phyloP scores from a whole-genome alignment of 2,113 vertebrate species.

The Aptenodytes forsteri region DNA sequence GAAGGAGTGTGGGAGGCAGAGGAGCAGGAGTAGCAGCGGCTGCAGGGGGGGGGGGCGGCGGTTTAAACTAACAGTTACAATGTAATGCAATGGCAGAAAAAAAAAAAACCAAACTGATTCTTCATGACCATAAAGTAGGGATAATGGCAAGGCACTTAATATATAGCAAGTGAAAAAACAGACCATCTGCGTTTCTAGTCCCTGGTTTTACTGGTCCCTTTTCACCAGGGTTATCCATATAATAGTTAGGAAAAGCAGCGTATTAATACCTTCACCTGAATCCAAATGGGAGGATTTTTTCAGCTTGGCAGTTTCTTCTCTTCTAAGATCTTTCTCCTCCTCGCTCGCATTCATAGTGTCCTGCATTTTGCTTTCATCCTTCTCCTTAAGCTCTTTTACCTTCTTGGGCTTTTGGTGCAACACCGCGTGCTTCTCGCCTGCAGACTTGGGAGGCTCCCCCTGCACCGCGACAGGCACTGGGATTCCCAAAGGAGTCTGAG shows the following conservation, averaged over 20 bases:
- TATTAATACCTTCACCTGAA: conserved; percentile 60
- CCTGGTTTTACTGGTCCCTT: background rate
- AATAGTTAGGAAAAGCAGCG: background rate
- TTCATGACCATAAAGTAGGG: background rate
- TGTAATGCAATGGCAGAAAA: too few species aligned
- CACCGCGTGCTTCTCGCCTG: background rate
- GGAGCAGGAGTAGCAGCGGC: conserved; percentile 27
- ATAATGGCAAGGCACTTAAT: background rate
- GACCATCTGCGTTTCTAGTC: background rate
- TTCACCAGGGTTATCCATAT: background rate
- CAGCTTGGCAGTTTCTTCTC: conserved; percentile 35
- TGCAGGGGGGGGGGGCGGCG: background rate
- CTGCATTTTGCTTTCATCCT: conserved; percentile 72
- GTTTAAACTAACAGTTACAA: too few species aligned
- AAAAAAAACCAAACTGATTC: too few species aligned
- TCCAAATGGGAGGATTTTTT: background rate
- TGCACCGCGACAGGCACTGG: conserved; percentile 42
- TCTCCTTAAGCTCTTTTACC: conserved; percentile 84
- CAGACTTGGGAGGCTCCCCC: background rate
- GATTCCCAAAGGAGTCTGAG: conserved; percentile 68
- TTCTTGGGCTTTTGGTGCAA: conserved; percentile 81
- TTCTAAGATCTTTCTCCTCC: conserved; percentile 20
- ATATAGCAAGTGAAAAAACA: background rate
- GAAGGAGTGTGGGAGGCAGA: conserved; percentile 69
- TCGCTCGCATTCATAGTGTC: background rate